Evolutionary conservation across 1,140 invertebrate species (phyloP), one percentile per base, ranked within the genome.

Genomic region (Phthorimaea operculella): DNA sequence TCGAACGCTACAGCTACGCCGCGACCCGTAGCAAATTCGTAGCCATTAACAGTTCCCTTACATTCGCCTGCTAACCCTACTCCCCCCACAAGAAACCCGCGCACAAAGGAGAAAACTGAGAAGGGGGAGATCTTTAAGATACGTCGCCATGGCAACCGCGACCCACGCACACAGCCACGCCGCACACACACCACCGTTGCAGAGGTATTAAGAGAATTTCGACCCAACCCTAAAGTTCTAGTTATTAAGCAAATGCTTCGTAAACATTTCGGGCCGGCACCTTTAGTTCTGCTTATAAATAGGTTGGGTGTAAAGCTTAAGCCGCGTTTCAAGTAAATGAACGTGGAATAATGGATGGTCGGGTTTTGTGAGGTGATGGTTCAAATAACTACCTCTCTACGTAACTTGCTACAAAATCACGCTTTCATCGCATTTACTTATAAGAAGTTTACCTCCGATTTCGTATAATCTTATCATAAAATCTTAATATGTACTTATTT

Each of bases 171-270:
- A 62, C 64, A 60, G 33, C 9, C 28, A 44, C 61, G 28, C 64
- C 44, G 2, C 72, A 73, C 76, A 75, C 70, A 61, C 33, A 33
- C 42, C 21, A 21, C 34, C 6, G 54, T 64, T 63, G 57, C 18
- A 54, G 70, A 66, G 78, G 74, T 77, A 80, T 81, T 83, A 82
- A 68, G 76, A 83, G 76, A 79, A 83, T 83, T 76, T 73, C 66
- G 74, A 74, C 77, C 75, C 68, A 72, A 65, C 72, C 76, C 74
- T 67, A 64, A 82, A 84, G 73, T 84, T 84, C 79, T 75, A 74
- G 76, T 82, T 84, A 84, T 84, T 84, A 84, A 84, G 77, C 81
- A 82, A 84, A 84, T 84, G 81, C 77, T 84, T 79, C 68, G 81
- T 82, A 84, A 84, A 84, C 81, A 84, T 80, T 83, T 78, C 60